Conservation (phyloP, 2,797 vertebrate species). For the Liparis tanakae region DNA sequence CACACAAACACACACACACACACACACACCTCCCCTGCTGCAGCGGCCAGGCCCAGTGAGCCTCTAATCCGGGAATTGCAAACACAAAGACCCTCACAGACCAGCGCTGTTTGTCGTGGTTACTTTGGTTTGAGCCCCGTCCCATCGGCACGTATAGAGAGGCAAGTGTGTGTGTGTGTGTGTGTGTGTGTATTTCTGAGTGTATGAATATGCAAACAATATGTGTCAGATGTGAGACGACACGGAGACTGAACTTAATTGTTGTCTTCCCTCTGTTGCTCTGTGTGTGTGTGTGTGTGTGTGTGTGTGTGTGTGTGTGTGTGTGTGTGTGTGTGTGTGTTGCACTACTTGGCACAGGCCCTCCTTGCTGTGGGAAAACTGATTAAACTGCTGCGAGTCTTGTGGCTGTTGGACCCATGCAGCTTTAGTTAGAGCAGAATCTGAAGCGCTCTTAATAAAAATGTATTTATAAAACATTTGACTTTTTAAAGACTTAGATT, state of each 20-base stretch:
- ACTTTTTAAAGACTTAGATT: no score
- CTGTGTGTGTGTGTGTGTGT: constrained; percentile 21
- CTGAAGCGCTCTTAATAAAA: no score
- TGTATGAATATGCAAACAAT: constrained; percentile 28
- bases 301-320: constrained; percentile 28
- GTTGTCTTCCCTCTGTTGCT: constrained; percentile 11
- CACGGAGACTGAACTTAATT: constrained; percentile 28
- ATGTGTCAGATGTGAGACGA: constrained; percentile 26
- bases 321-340: background rate
- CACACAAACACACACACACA: constrained; percentile 1
- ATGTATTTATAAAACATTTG: no score
- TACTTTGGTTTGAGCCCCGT: constrained; percentile 8
- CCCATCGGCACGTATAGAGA: constrained; percentile 14
- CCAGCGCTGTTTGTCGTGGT: constrained; percentile 7
- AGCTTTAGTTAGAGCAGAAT: no score
- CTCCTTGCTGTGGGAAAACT: no score
- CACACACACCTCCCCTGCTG: constrained; percentile 16
- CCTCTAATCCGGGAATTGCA: constrained; percentile 48
- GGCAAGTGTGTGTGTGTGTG: background rate
- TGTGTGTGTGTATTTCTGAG: constrained; percentile 2
- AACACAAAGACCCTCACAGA: constrained; percentile 32
- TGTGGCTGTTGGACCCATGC: background rate
- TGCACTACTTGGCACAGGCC: no score
- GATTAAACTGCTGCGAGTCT: no score
- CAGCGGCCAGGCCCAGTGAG: constrained; percentile 21